Conservation (phyloP, 92 coral and sea anemone species). For the Parazoanthus atlanticus region DNA sequence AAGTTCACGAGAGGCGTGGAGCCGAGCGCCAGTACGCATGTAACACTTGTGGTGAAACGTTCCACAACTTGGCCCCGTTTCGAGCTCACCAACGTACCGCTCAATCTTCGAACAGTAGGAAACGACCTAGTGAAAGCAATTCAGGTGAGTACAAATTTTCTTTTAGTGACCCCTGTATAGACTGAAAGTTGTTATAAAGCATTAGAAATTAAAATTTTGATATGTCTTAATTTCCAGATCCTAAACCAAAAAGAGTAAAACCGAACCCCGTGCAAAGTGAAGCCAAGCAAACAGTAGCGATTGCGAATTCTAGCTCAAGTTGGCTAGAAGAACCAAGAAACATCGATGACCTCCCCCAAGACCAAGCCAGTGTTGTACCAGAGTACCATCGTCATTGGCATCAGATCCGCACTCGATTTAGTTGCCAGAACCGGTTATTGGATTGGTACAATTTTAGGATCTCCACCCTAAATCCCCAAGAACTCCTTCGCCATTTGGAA, state of each 20-base stretch:
- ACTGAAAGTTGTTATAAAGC: neutral
- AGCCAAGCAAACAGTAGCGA: neutral
- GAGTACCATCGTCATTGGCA: slow-evolving; percentile 54
- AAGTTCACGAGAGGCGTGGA: neutral
- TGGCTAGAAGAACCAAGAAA: slow-evolving; percentile 47
- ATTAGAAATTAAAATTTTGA: neutral
- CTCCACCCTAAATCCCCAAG: slow-evolving; percentile 28
- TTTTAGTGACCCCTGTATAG: neutral
- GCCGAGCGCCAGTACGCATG: slow-evolving; percentile 18
- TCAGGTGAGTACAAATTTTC: neutral
- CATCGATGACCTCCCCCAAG: slow-evolving; percentile 28
- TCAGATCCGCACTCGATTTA: slow-evolving; percentile 51
- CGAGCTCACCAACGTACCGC: slow-evolving; percentile 44
- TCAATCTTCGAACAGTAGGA: slow-evolving; percentile 14
- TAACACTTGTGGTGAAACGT: slow-evolving; percentile 16
- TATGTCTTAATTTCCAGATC: neutral
- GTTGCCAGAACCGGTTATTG: slow-evolving; percentile 49
- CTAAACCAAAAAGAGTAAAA: slow-evolving; percentile 31
- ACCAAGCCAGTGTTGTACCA: slow-evolving; percentile 15
- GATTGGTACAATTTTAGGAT: slow-evolving; percentile 61
- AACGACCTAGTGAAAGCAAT: slow-evolving; percentile 7
- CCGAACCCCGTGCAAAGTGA: slow-evolving; percentile 18
- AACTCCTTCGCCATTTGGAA: slow-evolving; percentile 37
- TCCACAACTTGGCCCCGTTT: slow-evolving; percentile 43
- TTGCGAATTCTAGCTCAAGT: slow-evolving; percentile 15